Evolutionary conservation across 1,140 invertebrate genomes (phyloP), one percentile per base, ranked within the genome.

Genomic region (Calycopis cecrops): DNA sequence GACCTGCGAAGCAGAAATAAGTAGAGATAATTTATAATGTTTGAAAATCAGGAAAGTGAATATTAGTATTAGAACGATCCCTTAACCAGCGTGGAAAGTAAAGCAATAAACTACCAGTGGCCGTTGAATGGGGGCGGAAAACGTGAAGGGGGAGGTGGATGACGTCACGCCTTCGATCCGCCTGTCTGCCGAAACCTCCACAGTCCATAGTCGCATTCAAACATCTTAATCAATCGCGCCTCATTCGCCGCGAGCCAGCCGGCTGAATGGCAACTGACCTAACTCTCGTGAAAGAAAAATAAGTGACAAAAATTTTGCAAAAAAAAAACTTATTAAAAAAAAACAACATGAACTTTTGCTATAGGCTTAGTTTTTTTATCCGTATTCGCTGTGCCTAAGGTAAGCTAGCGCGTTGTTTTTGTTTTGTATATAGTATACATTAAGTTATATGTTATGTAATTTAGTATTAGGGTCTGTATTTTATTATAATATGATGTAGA

Each of bases 41-140:
- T 28, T 6, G 21, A 28, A 6, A 3, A 6, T 6, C 2, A 28
- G 2, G 6, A 3, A 28, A 6, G 2, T 28, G 2, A 28, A 28
- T 28, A 28, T 28, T 2, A 28, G 21, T 28, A 28, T 28, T 28
- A 28, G 21, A 28, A 28, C 6, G 6, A 6, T 28, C 21, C 21
- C 21, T 28, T 28, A 28, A 28, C 6, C 21, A 28, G 21, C 6
- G 21, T 28, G 6, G 21, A 28, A 28, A 28, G 21, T 28, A 28
- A 28, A 28, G 21, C 38, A 35, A 44, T 42, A 40, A 52, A 28
- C 18, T 53, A 21, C 52, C n/a, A 47, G 40, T 73, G 63, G 62
- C 67, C 71, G 69, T 67, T 71, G 73, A 73, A 69, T 66, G 65
- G 56, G 67, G 69, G 66, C 67, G 73, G 72, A 67, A 73, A 72